Evolutionary conservation across 1,140 invertebrate species (phyloP).

Genomic region (Bilobella aurantiaca): DNA sequence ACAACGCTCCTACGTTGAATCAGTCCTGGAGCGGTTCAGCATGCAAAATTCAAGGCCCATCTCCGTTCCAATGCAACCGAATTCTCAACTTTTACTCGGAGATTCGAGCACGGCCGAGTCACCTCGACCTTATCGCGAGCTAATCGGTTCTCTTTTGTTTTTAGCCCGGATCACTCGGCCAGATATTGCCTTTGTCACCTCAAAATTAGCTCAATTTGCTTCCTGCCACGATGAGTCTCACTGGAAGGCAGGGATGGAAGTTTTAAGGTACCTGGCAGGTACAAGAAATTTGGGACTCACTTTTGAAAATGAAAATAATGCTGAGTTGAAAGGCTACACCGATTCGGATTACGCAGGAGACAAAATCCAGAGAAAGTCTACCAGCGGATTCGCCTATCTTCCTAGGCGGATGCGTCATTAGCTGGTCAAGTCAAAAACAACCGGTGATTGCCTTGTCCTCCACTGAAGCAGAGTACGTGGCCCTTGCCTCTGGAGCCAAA

Average conservation of each 20-base stretch:
- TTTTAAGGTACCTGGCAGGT: conserved; percentile 37
- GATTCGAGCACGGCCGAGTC: neutral
- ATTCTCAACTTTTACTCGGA: neutral
- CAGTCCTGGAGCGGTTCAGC: conserved; percentile 6
- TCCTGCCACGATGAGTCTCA: conserved; percentile 23
- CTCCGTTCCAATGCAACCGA: neutral
- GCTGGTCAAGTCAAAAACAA: conserved; percentile 38
- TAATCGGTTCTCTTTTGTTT: conserved; percentile 23
- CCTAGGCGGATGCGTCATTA: conserved; percentile 29
- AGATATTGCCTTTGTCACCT: conserved; percentile 32
- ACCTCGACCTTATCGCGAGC: conserved; percentile 28
- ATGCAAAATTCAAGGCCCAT: neutral
- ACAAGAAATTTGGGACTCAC: neutral
- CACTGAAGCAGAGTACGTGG: conserved; percentile 39
- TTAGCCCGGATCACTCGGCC: conserved; percentile 22
- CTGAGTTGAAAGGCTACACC: conserved; percentile 35
- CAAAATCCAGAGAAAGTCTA: conserved; percentile 32
- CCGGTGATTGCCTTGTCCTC: conserved; percentile 37
- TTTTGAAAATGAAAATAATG: conserved; percentile 24
- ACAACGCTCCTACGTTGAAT: neutral
- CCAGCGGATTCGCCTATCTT: conserved; percentile 37
- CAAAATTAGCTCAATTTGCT: conserved; percentile 18
- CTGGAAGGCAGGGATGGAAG: conserved; percentile 27
- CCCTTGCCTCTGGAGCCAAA: conserved; percentile 25
- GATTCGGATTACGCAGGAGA: conserved; percentile 40